These are phyloP conservation scores for Platycnemis pennipes DNA, from an alignment of 2,888 invertebrate genomes.

Conservation along the genomic window DNA sequence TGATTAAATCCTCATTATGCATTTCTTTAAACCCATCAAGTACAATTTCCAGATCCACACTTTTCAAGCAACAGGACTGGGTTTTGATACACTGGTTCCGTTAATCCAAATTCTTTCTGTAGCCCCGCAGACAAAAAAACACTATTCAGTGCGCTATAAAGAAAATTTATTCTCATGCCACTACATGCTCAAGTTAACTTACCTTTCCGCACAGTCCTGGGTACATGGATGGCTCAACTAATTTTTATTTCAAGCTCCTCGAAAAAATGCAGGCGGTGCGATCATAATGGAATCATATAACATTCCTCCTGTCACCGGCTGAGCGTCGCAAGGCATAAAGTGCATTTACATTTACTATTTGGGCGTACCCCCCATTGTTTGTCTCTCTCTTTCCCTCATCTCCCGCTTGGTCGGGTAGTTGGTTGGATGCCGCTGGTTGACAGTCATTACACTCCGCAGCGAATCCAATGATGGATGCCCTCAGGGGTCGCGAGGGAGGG, in stretches of 20 bases:
- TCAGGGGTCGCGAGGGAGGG: background rate
- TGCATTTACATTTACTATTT: conserved; percentile 39
- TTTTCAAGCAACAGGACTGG: background rate
- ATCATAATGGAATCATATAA: conserved; percentile 24
- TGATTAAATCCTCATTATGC: no score
- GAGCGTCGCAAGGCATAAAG: background rate
- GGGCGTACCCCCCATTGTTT: conserved; percentile 26
- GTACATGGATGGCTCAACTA: conserved; percentile 1
- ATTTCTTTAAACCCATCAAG: no score
- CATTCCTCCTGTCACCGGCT: conserved; percentile 37
- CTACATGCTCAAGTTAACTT: conserved; percentile 49
- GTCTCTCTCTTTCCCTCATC: no score
- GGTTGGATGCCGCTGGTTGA: background rate
- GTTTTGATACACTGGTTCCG: no score
- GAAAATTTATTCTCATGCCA: conserved; percentile 37
- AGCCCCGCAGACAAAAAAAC: background rate
- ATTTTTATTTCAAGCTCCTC: conserved; percentile 41
- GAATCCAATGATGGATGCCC: conserved; percentile 40
- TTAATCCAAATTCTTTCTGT: background rate
- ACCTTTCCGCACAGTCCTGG: background rate
- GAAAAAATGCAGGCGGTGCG: background rate
- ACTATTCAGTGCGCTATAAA: conserved; percentile 21
- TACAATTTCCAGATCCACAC: background rate
- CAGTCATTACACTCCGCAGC: background rate
- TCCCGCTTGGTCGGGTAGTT: background rate